Evolutionary conservation across 92 coral and sea anemone species (phyloP), one percentile per base, ranked within the genome.

Genomic region (Plumapathes pennacea): DNA sequence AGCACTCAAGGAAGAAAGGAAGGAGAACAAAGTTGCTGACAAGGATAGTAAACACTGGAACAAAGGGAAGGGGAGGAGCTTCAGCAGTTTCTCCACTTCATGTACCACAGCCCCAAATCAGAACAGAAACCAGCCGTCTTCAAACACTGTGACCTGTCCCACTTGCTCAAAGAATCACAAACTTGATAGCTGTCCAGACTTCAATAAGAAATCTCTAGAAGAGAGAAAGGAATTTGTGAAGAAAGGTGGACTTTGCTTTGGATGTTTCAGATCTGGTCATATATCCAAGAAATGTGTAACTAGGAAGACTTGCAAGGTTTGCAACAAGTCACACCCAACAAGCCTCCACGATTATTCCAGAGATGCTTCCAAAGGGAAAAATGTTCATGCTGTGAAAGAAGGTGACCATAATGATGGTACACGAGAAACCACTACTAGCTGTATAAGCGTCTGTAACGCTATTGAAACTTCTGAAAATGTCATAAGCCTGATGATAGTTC

Each of bases 291-390:
- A 62, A 30, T 69, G 82, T 61, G 80, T 59, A 44, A 38, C 51
- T 23, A 71, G 61, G 25, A 62, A 56, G 48, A 29, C 54, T 25
- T 83, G 89, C 23, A 50, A 74, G 56, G 61, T 36, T 8, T 86
- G 88, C 47, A 76, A 48, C 26, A 81, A 81, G 74, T 58, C 53
- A 31, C 88, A 85, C 32, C 84, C 94, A 6, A 69, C 95, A 1
- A 57, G 84, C 27, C 47, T 85, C 21, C 88, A 74, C 20, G 78
- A 86, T 29, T n/a, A 66, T 48, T 49, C 61, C 24, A 71, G 85
- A 77, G 64, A 65, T 43, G 39, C 51, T 30, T 32, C 49, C 10
- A 0, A 3, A 0, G 64, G 42, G 67, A 41, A 22, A 12, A 32
- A 38, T 57, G 58, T 32, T 5, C 60, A 71, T 46, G 54, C 40